Evolutionary conservation across 1,140 invertebrate species (phyloP).

Genomic region (Drosophila prosaltans): DNA sequence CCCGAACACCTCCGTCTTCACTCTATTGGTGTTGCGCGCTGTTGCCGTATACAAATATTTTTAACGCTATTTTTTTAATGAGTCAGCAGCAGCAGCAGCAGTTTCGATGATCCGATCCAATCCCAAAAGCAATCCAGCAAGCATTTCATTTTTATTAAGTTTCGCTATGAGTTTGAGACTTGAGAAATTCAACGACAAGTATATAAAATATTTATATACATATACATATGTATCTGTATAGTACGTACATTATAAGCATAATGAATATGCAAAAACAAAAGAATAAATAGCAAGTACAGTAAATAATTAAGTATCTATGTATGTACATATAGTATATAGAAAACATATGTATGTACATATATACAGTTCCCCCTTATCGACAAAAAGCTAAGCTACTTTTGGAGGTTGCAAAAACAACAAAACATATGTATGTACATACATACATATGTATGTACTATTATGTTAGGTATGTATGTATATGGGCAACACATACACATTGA

Average conservation of each 20-base stretch:
- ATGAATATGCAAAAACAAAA: background rate
- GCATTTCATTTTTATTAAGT: constrained; percentile 51
- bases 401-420: constrained; percentile 32
- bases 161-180: constrained; percentile 58
- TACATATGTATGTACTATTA: too few species aligned
- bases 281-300: constrained; percentile 34
- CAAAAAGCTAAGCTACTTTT: constrained; percentile 21
- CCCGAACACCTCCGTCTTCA: too few species aligned
- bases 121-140: constrained; percentile 24
- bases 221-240: too few species aligned
- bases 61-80: constrained; percentile 68
- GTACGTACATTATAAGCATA: background rate
- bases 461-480: background rate
- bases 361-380: constrained; percentile 47
- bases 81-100: constrained; percentile 49
- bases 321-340: constrained; percentile 20
- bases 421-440: background rate
- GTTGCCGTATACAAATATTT: constrained; percentile 11
- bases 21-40: too few species aligned
- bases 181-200: constrained; percentile 57
- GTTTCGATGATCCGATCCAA: background rate
- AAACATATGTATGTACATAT: background rate
- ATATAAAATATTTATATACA: background rate
- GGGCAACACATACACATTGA: background rate
- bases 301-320: constrained; percentile 35